Evolutionary conservation across 2,113 vertebrate species (phyloP), one percentile per base, ranked within the genome.

Genomic region (Rhea americana): DNA sequence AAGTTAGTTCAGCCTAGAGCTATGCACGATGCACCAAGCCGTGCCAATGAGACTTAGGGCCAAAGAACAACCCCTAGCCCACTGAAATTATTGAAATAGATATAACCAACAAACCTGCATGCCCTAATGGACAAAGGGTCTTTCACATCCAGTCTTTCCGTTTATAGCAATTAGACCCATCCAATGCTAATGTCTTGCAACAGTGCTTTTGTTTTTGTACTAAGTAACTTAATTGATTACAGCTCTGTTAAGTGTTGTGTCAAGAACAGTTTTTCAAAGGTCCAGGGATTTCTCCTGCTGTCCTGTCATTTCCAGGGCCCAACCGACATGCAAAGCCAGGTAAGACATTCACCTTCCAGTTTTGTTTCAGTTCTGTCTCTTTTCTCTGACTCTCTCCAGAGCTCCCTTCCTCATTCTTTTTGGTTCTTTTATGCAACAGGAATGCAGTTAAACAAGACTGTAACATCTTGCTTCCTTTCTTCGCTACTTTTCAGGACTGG

Each of bases 381-480:
- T 0, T 0, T 11, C 13, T 19, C 37, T 91, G 43, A 16, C 66
- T 48, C 2, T 9, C 25, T 61, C 63, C 7, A 0, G 21, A 62
- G 72, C 4, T 50, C 47, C 85, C 43, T 76, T 93, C 62, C 66
- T 89, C 81, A 89, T 79, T 94, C 39, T 50, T 91, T 86, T 84
- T 30, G 5, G 22, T 84, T 83, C 59, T 81, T 84, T 82, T 82
- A 53, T 79, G 39, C 35, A 96, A 78, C 0, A 32, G 25, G 86
- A 92, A 94, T 93, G 83, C 4, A 11, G 92, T 26, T 74, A 94
- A 66, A 85, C 81, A 78, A 91, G 84, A 17, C 71, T 79, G 48
- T 76, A 93, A 66, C 32, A 65, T 41, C 32, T 82, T 65, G 76
- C 45, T 48, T 67, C 21, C 28, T 83, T 87, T 73, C 47, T 77